Conservation (phyloP, 2,888 invertebrate species). For the Panzeria rudis region DNA sequence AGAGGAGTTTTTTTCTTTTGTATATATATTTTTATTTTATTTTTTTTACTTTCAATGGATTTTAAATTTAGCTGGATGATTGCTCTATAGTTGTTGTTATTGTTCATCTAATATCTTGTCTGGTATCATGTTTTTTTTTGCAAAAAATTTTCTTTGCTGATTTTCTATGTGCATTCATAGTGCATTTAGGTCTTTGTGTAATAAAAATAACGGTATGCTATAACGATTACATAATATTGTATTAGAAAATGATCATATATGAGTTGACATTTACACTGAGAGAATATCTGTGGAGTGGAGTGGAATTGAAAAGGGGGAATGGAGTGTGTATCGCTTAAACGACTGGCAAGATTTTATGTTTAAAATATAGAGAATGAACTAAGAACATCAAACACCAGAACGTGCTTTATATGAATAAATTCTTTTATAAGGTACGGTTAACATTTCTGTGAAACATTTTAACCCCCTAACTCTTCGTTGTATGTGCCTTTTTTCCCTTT, state of each 20-base stretch:
- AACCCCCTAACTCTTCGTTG: too few species aligned
- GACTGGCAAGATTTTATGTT: too few species aligned
- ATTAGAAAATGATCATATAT: conserved; percentile 69
- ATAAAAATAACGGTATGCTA: conserved; percentile 70
- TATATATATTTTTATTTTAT: too few species aligned
- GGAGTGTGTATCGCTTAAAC: too few species aligned
- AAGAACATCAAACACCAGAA: too few species aligned
- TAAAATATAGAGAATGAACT: neutral
- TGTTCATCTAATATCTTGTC: conserved; percentile 50
- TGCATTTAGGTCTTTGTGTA: conserved; percentile 71
- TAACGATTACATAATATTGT: conserved; percentile 63
- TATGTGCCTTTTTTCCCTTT: too few species aligned
- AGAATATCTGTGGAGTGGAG: neutral
- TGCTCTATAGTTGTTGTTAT: conserved; percentile 40
- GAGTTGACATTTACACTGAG: conserved; percentile 57
- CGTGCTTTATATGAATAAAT: too few species aligned
- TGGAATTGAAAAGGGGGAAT: neutral
- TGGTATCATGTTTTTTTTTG: conserved; percentile 46
- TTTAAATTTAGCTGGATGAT: conserved; percentile 22
- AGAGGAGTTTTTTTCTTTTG: conserved; percentile 60
- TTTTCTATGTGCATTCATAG: conserved; percentile 24
- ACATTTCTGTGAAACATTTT: too few species aligned
- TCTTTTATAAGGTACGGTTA: too few species aligned
- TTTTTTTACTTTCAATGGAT: conserved; percentile 67
- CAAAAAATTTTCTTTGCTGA: conserved; percentile 9